phyloP scores from a whole-genome alignment of 2,797 vertebrate species.

The Loriculus beryllinus region DNA sequence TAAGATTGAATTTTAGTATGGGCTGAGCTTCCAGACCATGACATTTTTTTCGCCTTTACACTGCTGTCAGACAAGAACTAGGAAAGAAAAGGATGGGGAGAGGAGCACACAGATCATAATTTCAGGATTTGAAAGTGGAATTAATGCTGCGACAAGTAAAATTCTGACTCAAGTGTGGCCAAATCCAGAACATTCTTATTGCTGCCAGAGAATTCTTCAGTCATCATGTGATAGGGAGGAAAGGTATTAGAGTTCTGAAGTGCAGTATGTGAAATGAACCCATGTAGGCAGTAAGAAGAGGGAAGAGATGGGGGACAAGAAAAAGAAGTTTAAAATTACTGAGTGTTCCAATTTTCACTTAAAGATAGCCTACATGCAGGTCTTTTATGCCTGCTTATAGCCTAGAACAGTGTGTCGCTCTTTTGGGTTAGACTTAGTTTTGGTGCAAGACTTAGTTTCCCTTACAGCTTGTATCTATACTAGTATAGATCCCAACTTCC shows the following conservation, averaged over 20 bases:
- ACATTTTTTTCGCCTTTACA: rapidly evolving
- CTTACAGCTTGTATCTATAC: background rate
- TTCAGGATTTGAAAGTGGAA: background rate
- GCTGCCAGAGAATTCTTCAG: rapidly evolving
- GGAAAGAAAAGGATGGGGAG: background rate
- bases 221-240: background rate
- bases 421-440: background rate
- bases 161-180: background rate
- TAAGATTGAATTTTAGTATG: background rate
- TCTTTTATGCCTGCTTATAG: background rate
- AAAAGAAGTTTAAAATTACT: background rate
- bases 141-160: background rate
- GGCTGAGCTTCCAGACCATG: background rate
- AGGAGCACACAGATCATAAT: background rate
- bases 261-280: background rate
- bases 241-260: background rate
- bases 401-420: background rate
- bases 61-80: background rate
- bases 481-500: background rate
- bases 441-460: background rate
- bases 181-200: background rate
- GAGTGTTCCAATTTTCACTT: background rate
- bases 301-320: background rate
- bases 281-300: background rate
- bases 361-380: background rate